A percentile compares a stretch with the other conserved stretches of the same genome.
Evolutionary conservation across 2,797 vertebrate species (phyloP).

Genomic region (Pangasius macronema): DNA sequence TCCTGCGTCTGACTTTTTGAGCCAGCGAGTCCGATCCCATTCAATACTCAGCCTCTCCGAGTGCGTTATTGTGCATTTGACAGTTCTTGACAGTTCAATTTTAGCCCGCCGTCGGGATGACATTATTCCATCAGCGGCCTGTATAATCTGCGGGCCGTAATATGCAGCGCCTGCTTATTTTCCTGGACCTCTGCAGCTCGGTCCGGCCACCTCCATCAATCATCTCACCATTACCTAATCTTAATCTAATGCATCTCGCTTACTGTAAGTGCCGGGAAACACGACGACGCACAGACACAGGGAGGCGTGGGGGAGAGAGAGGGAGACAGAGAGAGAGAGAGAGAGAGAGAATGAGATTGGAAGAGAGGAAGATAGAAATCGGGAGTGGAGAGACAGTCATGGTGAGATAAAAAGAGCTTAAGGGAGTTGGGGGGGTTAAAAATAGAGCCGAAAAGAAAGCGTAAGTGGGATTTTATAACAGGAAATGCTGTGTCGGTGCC

Average conservation of each 20-base stretch:
- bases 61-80: conserved; percentile 61
- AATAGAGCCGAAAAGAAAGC: conserved; percentile 54
- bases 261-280: conserved; percentile 68
- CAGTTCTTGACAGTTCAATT: conserved; percentile 65
- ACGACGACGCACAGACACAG: conserved; percentile 17
- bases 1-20: not conserved
- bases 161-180: conserved; percentile 55
- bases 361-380: conserved; percentile 25
- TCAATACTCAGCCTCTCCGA: conserved; percentile 40
- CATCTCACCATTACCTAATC: conserved; percentile 82
- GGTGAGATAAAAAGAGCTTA: conserved; percentile 46
- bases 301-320: not conserved
- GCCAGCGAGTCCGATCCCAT: conserved; percentile 23
- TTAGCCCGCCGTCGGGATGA: conserved; percentile 49
- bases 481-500: conserved; percentile 67
- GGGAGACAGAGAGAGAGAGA: not conserved
- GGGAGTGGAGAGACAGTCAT: conserved; percentile 39
- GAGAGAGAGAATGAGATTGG: conserved; percentile 48
- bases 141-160: conserved; percentile 52
- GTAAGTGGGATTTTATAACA: conserved; percentile 71
- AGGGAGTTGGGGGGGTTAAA: conserved; percentile 14
- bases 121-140: conserved; percentile 42
- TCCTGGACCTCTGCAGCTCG: conserved; percentile 59
- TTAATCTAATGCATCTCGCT: conserved; percentile 80
- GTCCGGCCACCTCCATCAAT: conserved; percentile 69